These are phyloP conservation scores for Scaeva pyrastri DNA, from an alignment of 2,888 invertebrate species.

Conservation along the genomic window DNA sequence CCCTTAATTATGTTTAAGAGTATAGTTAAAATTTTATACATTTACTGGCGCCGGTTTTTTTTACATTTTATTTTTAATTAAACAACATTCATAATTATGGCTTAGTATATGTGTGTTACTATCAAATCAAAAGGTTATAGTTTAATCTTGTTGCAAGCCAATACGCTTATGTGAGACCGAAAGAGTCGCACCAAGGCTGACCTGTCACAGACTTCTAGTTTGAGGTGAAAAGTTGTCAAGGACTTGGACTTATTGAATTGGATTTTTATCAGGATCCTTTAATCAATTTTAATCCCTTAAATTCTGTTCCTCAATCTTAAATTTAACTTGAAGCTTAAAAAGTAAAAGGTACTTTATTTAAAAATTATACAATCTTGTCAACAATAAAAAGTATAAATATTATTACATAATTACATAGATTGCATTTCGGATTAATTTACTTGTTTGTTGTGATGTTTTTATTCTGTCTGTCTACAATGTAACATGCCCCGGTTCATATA, in stretches of 20 bases:
- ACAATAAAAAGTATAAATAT: constrained; percentile 14
- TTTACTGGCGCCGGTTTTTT: constrained; percentile 41
- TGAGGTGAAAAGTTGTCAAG: constrained; percentile 7
- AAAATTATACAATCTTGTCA: constrained; percentile 46
- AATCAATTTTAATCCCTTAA: background rate
- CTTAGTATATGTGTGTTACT: background rate
- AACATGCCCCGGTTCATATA: background rate
- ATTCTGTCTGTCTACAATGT: constrained; percentile 19
- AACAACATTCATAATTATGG: background rate
- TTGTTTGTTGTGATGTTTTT: constrained; percentile 10
- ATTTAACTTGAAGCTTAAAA: background rate
- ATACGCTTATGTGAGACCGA: background rate
- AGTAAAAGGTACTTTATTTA: constrained; percentile 45
- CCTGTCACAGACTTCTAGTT: background rate
- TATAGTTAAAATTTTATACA: constrained; percentile 12
- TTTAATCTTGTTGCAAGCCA: constrained; percentile 2
- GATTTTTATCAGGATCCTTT: background rate
- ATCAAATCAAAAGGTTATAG: constrained; percentile 23
- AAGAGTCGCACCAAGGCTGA: constrained; percentile 11
- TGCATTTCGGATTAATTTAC: constrained; percentile 18
- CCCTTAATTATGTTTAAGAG: constrained; percentile 26
- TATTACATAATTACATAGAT: constrained; percentile 41
- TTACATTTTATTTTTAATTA: background rate
- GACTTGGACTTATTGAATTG: background rate
- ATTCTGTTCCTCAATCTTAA: background rate